Conservation (phyloP, 2,113 vertebrate genomes). For the Tricholaema leucomelas region DNA sequence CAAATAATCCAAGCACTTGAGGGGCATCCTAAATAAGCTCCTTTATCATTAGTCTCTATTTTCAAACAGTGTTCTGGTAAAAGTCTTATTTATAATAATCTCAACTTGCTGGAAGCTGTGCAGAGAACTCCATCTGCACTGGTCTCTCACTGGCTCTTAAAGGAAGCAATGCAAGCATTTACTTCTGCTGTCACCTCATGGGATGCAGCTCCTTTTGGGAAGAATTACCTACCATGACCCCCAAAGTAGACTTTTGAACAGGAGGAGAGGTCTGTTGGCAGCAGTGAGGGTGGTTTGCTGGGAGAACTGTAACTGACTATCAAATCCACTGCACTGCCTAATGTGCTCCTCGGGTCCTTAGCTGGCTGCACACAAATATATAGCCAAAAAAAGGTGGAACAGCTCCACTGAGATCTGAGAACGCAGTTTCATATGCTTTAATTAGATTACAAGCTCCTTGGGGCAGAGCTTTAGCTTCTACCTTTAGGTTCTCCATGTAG, state of each 20-base stretch:
- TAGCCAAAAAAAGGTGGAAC: constrained; percentile 27
- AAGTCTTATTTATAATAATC: neutral
- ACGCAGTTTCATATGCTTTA: constrained; percentile 32
- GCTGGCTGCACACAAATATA: constrained; percentile 10
- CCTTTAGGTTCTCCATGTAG: neutral
- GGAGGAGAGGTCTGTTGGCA: neutral
- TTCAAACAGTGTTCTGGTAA: neutral
- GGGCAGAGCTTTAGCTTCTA: constrained; percentile 18
- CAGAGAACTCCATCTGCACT: neutral
- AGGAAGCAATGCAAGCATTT: neutral
- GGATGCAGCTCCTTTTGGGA: neutral
- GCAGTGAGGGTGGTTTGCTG: neutral
- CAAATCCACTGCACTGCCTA: neutral
- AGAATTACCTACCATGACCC: neutral
- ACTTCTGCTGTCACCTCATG: neutral
- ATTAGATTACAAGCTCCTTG: constrained; percentile 53
- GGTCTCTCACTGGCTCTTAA: neutral
- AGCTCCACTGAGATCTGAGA: constrained; percentile 40
- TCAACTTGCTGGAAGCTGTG: neutral
- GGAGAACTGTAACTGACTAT: neutral
- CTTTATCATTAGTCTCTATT: neutral
- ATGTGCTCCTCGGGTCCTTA: neutral
- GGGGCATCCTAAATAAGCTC: neutral
- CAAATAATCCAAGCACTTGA: neutral
- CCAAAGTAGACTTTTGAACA: neutral